Base-by-base conservation (phyloP, 2,888 invertebrate genomes). In the Eulithis testata region DNA sequence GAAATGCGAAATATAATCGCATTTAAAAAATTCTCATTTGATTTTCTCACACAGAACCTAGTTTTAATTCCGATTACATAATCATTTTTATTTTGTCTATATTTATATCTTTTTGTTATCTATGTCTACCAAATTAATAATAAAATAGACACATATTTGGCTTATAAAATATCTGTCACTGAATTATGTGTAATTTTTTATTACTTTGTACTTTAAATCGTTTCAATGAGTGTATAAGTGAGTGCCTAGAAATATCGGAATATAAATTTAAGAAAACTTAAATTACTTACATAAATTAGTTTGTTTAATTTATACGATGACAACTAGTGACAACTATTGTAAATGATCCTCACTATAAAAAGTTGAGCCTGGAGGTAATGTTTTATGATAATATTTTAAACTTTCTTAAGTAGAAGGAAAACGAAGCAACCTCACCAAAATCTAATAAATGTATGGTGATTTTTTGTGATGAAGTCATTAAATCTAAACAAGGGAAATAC, bases 211-310 rank as follows among this genome's bases (percentile, higher is more conserved):
- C 9, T 49, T 49, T 49, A 49, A 21, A 60, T 51, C 8, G 14
- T 45, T 40, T 52, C 37, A 52, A 45, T 55, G 50, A 55, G 53
- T 49, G 58, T 49, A 44, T 60, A 58, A 58, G 60, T 61, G 63
- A 67, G 67, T 67, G 63, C 63, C 67, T 67, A 67, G 63, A 36
- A 54, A 67, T 67, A 67, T 63, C 67, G 67, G 63, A 63, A 44
- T 64, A 67, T 49, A 60, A 37, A 55, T 63, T 44, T 63, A 63
- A 63, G 60, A 58, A 50, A 45, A 37, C 57, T 53, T 58, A 57
- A 52, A 65, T 53, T 61, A 62, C 62, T 56, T 64, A 55, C 47
- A 59, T 65, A 57, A 21, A 21, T 21, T 21, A 21, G 21, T 21
- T 21, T 21, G 50, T 40, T 59, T 47, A 14, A 31, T 56, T 31